Evolutionary conservation across 2,888 invertebrate species (phyloP).

Genomic region (Ennomos fuscantarius): DNA sequence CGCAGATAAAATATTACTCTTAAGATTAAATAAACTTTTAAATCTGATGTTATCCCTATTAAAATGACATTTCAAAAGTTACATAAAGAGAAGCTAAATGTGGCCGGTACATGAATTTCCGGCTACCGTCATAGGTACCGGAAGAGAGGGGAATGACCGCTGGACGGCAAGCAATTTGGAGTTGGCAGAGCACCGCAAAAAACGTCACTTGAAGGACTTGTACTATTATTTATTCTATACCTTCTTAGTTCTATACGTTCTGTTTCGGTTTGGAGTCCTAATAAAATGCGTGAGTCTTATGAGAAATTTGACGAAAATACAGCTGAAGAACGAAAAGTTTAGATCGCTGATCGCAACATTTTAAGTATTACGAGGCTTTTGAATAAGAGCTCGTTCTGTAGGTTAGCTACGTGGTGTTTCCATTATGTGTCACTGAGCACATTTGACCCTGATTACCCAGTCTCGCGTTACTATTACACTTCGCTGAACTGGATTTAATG

Average conservation of each 20-base stretch:
- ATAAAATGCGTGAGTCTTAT: slow-evolving; percentile 6
- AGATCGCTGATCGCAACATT: no score
- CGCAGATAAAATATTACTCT: slow-evolving; percentile 1
- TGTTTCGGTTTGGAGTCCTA: slow-evolving; percentile 7
- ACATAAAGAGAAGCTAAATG: slow-evolving; percentile 39
- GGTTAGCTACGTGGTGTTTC: slow-evolving; percentile 14
- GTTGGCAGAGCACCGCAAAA: slow-evolving; percentile 53
- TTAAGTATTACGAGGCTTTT: no score
- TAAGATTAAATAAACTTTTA: no score
- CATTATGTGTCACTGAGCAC: slow-evolving; percentile 37
- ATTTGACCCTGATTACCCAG: slow-evolving; percentile 41
- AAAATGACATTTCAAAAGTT: slow-evolving; percentile 18
- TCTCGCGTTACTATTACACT: slow-evolving; percentile 42
- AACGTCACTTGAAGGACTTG: slow-evolving; percentile 47
- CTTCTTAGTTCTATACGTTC: slow-evolving; percentile 16
- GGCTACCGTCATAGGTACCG: slow-evolving; percentile 54
- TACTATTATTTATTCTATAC: no score
- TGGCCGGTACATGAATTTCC: slow-evolving; percentile 59
- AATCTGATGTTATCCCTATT: slow-evolving; percentile 1
- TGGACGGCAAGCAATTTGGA: slow-evolving; percentile 47
- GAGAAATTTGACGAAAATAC: slow-evolving; percentile 4
- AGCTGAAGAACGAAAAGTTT: not conserved
- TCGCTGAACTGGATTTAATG: slow-evolving; percentile 34
- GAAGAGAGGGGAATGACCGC: slow-evolving; percentile 66
- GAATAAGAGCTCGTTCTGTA: not conserved